A percentile compares a stretch with the other conserved stretches of the same genome.
Evolutionary conservation across 2,113 vertebrate species (phyloP).

Genomic region (Arenaria interpres): DNA sequence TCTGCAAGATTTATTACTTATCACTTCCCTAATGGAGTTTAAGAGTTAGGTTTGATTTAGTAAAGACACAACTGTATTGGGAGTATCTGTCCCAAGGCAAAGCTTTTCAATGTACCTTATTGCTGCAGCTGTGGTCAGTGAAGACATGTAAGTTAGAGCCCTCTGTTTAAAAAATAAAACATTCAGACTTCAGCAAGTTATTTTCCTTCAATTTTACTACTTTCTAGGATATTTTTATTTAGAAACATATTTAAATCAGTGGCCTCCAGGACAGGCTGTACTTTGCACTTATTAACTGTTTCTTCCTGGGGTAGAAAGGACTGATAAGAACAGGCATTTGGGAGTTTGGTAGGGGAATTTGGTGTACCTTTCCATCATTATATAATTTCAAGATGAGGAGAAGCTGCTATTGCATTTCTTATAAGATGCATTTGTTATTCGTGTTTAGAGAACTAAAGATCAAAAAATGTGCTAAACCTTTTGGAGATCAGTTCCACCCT

Average conservation of each 20-base stretch:
- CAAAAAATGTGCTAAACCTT: constrained; percentile 26
- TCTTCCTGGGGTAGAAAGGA: not conserved
- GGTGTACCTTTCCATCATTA: not conserved
- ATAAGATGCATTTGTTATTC: not conserved
- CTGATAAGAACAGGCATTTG: not conserved
- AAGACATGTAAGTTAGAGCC: not conserved
- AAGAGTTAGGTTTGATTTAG: not conserved
- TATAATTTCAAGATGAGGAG: not conserved
- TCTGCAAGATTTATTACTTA: not conserved
- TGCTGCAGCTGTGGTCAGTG: not conserved
- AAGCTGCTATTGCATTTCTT: not conserved
- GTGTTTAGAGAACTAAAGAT: not conserved
- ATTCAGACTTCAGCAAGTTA: not conserved
- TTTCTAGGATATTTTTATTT: not conserved
- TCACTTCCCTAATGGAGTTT: not conserved
- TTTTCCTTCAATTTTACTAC: not conserved
- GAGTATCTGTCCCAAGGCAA: not conserved
- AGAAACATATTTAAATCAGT: not conserved
- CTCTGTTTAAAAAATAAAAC: not conserved
- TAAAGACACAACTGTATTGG: not conserved
- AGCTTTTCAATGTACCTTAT: not conserved
- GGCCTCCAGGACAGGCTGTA: not conserved
- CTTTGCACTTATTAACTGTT: not conserved
- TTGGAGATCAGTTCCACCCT: not conserved
- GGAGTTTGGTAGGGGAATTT: not conserved